These are phyloP conservation scores for Emydura subglobosa DNA, from an alignment of 2,113 vertebrate genomes.

Conservation along the genomic window DNA sequence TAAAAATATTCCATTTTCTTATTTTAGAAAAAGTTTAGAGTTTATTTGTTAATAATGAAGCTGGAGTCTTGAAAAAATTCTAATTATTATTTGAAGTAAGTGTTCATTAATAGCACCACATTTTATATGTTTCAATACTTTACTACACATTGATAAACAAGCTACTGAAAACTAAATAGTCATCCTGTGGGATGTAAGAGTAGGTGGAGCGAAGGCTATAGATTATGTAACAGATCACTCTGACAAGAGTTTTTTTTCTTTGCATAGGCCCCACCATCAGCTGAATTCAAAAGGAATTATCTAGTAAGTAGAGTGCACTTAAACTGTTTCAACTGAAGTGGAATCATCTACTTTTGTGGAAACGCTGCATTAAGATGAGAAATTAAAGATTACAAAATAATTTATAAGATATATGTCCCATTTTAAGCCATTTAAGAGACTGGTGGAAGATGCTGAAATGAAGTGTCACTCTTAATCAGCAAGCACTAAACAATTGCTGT, in stretches of 20 bases:
- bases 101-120: background rate
- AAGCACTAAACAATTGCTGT: background rate
- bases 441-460: background rate
- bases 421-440: background rate
- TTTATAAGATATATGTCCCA: background rate
- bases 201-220: background rate
- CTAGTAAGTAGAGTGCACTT: background rate
- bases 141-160: background rate
- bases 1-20: background rate
- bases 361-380: background rate
- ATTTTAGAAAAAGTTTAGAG: background rate
- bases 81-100: background rate
- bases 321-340: background rate
- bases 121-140: background rate
- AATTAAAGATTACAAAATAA: background rate
- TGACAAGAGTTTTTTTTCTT: background rate
- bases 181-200: background rate
- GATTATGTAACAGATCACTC: background rate
- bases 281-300: background rate
- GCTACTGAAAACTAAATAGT: background rate
- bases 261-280: accelerated
- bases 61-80: background rate
- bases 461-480: background rate
- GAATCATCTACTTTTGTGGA: background rate
- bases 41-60: background rate